phyloP scores from a whole-genome alignment of 1,140 invertebrate species.

The Cydia pomonella region DNA sequence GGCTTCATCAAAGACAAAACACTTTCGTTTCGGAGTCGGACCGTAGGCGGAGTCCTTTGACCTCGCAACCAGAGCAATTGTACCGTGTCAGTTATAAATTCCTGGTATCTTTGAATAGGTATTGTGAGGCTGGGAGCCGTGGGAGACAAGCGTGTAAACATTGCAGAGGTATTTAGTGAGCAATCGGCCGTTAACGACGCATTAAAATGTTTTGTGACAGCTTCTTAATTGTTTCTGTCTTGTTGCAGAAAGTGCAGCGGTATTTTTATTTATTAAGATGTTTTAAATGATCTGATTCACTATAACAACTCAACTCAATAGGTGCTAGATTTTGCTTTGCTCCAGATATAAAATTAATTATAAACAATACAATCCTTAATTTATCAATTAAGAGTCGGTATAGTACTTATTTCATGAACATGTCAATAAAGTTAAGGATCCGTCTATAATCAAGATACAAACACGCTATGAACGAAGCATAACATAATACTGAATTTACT shows the following conservation, averaged over 20 bases:
- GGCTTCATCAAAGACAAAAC: conserved; percentile 11
- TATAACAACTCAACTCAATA: too few relatives aligned
- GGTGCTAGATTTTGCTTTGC: too few relatives aligned
- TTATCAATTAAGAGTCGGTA: too few relatives aligned
- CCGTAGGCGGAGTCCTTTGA: conserved; percentile 30
- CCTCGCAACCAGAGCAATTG: conserved; percentile 26
- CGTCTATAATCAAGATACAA: too few relatives aligned
- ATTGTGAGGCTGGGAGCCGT: conserved; percentile 27
- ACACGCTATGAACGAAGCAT: too few relatives aligned
- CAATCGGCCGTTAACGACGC: conserved; percentile 18
- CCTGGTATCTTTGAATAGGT: conserved; percentile 29
- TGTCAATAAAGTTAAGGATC: too few relatives aligned
- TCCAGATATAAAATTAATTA: too few relatives aligned
- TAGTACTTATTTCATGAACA: too few relatives aligned
- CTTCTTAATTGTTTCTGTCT: conserved; percentile 16
- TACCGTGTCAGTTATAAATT: conserved; percentile 26
- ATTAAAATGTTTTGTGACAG: conserved; percentile 30
- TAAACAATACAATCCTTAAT: too few relatives aligned
- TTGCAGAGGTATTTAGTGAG: conserved; percentile 22
- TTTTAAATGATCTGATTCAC: not conserved
- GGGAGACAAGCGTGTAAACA: conserved; percentile 25
- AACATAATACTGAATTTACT: too few relatives aligned
- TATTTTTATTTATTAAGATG: not conserved
- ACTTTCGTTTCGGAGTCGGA: not conserved
- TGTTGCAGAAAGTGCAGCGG: not conserved